Conservation (phyloP, 2,888 invertebrate genomes). For the Hemicrepidius hirtus region DNA sequence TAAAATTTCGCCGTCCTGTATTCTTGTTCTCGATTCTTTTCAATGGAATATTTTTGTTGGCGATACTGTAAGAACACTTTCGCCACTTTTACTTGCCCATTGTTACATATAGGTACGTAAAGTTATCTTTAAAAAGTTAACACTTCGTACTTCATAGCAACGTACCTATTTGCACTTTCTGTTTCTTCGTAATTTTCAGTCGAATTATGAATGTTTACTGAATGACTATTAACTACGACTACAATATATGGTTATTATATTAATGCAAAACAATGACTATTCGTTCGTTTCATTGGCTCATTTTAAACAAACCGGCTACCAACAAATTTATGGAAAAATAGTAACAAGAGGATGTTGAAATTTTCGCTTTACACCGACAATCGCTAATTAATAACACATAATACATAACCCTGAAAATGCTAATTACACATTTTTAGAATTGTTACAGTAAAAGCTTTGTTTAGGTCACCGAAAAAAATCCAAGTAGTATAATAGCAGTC, state of each 20-base stretch:
- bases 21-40: slow-evolving; percentile 10
- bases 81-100: slow-evolving; percentile 24
- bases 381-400: background rate
- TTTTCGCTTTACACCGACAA: too few species aligned
- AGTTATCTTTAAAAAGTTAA: too few species aligned
- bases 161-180: too few species aligned
- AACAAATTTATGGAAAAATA: too few species aligned
- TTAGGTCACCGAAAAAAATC: too few species aligned
- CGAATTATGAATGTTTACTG: background rate
- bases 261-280: too few species aligned
- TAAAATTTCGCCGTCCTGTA: slow-evolving; percentile 21
- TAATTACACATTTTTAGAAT: background rate
- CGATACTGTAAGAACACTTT: slow-evolving; percentile 13
- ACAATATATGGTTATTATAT: too few species aligned
- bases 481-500: too few species aligned
- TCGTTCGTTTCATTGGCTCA: too few species aligned
- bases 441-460: too few species aligned
- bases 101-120: background rate
- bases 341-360: background rate
- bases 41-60: background rate
- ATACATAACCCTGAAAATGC: background rate
- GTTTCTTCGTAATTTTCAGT: background rate
- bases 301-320: too few species aligned
- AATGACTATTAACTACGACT: background rate
- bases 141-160: too few species aligned